A percentile compares a stretch with the other conserved stretches of the same genome.
Conservation (phyloP, 2,113 vertebrate species). For the Bufo gargarizans region DNA sequence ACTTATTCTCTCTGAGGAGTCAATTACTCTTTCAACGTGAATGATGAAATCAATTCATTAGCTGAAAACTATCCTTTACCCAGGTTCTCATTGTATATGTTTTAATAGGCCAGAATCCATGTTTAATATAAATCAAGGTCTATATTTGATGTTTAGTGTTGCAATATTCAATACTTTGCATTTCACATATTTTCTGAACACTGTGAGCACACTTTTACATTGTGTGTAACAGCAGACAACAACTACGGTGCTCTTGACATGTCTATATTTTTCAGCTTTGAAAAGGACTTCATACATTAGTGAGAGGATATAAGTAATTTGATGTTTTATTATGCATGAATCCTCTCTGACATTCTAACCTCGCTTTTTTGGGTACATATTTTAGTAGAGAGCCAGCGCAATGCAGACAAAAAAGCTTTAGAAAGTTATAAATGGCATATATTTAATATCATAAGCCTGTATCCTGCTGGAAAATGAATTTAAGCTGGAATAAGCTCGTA, state of each 20-base stretch:
- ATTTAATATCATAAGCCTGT: conserved; percentile 50
- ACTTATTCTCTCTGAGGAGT: too few species aligned
- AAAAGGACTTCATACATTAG: conserved; percentile 6
- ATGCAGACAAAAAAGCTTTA: conserved; percentile 34
- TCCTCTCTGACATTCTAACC: not conserved
- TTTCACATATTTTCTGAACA: not conserved
- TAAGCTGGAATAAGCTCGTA: conserved; percentile 40
- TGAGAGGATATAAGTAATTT: not conserved
- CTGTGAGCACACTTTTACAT: not conserved
- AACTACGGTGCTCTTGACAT: not conserved
- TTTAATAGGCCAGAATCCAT: too few species aligned
- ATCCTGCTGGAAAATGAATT: conserved; percentile 55
- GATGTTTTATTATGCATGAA: conserved; percentile 20
- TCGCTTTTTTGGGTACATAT: not conserved
- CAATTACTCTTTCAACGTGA: too few species aligned
- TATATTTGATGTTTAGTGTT: not conserved
- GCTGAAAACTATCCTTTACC: not conserved
- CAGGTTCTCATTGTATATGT: too few species aligned
- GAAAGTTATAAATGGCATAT: conserved; percentile 41
- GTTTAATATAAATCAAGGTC: too few species aligned
- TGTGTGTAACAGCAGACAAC: not conserved
- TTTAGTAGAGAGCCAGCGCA: conserved; percentile 16
- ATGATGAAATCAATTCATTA: too few species aligned
- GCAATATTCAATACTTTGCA: not conserved
- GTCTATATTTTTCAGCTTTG: not conserved